Conservation (phyloP, 2,797 vertebrate species). For the Microcaecilia unicolor region DNA sequence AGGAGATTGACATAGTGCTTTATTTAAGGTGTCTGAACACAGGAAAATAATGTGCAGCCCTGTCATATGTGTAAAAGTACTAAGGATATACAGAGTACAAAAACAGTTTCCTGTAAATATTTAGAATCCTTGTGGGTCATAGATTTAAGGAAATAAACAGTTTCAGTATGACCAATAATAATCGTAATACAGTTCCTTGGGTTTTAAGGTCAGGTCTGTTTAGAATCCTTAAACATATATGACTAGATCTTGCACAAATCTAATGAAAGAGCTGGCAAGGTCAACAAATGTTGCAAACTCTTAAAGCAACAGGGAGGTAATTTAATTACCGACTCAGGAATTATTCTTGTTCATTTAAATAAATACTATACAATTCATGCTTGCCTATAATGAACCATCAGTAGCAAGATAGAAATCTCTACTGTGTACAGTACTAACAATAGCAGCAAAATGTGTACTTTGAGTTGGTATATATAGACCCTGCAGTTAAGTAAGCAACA, state of each 20-base stretch:
- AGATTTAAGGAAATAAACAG: conserved; percentile 68
- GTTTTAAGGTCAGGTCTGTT: conserved; percentile 57
- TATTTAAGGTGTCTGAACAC: conserved; percentile 96
- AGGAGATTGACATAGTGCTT: conserved; percentile 92
- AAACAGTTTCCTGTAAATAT: conserved; percentile 84
- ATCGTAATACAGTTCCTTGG: conserved; percentile 54
- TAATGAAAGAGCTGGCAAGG: conserved; percentile 77
- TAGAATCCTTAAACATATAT: conserved; percentile 67
- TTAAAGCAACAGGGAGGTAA: conserved; percentile 83
- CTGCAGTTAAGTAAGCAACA: conserved; percentile 71
- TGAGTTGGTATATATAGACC: conserved; percentile 70
- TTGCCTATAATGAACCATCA: conserved; percentile 85
- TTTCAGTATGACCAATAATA: conserved; percentile 63
- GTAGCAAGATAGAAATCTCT: conserved; percentile 72
- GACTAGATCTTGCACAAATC: conserved; percentile 67
- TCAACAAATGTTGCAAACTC: conserved; percentile 77
- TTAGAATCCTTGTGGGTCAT: conserved; percentile 78
- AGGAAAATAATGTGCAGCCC: conserved; percentile 93
- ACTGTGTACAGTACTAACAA: conserved; percentile 80
- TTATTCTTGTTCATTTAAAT: conserved; percentile 79
- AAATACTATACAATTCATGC: conserved; percentile 95
- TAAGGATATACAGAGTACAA: conserved; percentile 96
- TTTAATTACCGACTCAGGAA: conserved; percentile 70
- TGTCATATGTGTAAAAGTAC: conserved; percentile 96
- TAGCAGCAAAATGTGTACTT: conserved; percentile 84